phyloP scores from a whole-genome alignment of 2,113 vertebrate genomes.

The Gobio gobio region DNA sequence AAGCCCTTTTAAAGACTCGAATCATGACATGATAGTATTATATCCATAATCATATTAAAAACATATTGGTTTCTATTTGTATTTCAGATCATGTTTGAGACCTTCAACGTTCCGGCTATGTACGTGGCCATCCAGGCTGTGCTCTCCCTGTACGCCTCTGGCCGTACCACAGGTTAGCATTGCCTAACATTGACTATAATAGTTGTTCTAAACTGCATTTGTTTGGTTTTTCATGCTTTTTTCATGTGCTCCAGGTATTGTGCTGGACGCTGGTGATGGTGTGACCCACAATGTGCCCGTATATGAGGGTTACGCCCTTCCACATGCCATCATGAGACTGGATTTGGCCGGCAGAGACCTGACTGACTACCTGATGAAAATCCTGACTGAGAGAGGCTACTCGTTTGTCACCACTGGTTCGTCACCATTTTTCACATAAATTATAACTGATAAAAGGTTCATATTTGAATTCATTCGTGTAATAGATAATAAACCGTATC shows the following conservation, averaged over 20 bases:
- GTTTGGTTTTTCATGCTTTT: background rate
- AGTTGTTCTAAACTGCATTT: background rate
- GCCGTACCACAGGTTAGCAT: constrained; percentile 88
- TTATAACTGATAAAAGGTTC: background rate
- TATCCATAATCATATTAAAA: background rate
- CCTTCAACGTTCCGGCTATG: constrained; percentile 92
- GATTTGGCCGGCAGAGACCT: constrained; percentile 62
- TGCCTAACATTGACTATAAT: background rate
- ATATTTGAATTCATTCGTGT: no score
- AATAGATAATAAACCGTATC: background rate
- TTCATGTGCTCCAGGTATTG: constrained; percentile 50
- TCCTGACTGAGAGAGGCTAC: constrained; percentile 64
- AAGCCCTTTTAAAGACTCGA: background rate
- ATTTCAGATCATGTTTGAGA: constrained; percentile 90
- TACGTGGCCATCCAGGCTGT: constrained; percentile 93
- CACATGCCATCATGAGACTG: constrained; percentile 63
- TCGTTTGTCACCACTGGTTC: constrained; percentile 62
- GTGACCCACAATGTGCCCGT: constrained; percentile 59
- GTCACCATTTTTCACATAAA: background rate
- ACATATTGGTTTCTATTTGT: constrained; percentile 9
- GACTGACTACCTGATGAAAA: constrained; percentile 65
- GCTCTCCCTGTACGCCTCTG: constrained; percentile 89
- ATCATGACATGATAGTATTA: background rate
- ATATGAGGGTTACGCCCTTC: constrained; percentile 61
- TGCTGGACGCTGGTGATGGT: constrained; percentile 60